Evolutionary conservation across 2,888 invertebrate species (phyloP), one percentile per base, ranked within the genome.

Genomic region (Hofmannophila pseudospretella): DNA sequence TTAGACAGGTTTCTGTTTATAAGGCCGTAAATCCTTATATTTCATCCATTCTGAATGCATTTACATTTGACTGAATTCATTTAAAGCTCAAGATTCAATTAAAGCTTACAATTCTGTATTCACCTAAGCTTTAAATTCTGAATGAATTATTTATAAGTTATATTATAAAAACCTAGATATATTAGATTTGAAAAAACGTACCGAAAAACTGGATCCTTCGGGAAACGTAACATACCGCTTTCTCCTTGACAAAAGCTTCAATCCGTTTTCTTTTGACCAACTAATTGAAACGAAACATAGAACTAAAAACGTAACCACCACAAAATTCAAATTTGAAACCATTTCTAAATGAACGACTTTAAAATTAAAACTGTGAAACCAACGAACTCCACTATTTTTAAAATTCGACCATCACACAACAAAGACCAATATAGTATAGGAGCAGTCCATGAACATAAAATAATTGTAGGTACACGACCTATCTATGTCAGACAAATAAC

Each of bases 181-280:
- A 12, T 10, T 1, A 11, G 1, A 2, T 13, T 12, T n/a, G 9
- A 43, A 42, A 50, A 45, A 40, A 88, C 90, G 89, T 59, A 91
- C 91, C 41, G 91, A 91, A 72, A 91, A 90, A 70, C 90, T 90
- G 7, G 91, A 90, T 9, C 92, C 92, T 67, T 92, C 92, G 1
- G 92, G 92, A 72, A 92, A 92, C 14, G 91, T 90, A 7, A 92
- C 88, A 57, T 91, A 92, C 54, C 92, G 81, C 52, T 88, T 90
- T 43, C 75, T 84, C 38, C 92, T 81, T 0, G 90, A 89, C 45
- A 91, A 72, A 49, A 82, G 53, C 46, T 67, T 82, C 9, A 75
- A 65, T 34, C 50, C 47, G 7, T 46, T 0, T 16, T 53, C 51
- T 0, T 36, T 35, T 5, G 48, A 38, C 3, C 36, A 40, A 56